These are phyloP conservation scores for Bruchidius siliquastri DNA, from an alignment of 2,888 invertebrate species.

Conservation along the genomic window DNA sequence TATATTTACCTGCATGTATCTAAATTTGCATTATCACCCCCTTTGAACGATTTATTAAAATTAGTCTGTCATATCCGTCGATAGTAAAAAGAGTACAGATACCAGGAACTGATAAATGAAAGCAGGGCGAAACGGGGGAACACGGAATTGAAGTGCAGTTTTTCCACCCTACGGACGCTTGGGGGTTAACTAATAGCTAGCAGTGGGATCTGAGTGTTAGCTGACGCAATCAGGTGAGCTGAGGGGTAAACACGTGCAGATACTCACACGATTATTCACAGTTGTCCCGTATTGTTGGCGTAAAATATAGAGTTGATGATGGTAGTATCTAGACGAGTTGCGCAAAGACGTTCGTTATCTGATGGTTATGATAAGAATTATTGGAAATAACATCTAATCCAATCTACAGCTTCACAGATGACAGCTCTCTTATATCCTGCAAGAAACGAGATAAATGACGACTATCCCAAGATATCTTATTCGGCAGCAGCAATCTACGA, in stretches of 20 bases:
- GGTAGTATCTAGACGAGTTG: neutral
- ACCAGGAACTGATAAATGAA: neutral
- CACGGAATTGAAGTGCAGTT: neutral
- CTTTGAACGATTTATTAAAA: neutral
- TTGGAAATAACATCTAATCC: no score
- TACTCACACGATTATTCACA: neutral
- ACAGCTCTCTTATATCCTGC: no score
- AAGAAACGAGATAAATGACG: no score
- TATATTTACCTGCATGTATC: neutral
- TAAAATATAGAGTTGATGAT: neutral
- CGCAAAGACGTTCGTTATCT: no score
- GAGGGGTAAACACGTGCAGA: neutral
- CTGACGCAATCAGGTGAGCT: neutral
- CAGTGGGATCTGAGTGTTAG: neutral
- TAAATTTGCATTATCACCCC: neutral
- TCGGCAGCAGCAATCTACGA: no score
- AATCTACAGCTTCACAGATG: no score
- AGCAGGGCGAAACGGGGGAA: neutral
- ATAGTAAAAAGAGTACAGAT: neutral
- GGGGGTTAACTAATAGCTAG: neutral
- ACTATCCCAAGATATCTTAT: no score
- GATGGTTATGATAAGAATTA: no score
- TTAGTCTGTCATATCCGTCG: neutral
- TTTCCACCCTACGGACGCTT: neutral
- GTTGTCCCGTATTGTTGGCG: neutral